phyloP scores from a whole-genome alignment of 2,797 vertebrate genomes.

The Acipenser ruthenus region DNA sequence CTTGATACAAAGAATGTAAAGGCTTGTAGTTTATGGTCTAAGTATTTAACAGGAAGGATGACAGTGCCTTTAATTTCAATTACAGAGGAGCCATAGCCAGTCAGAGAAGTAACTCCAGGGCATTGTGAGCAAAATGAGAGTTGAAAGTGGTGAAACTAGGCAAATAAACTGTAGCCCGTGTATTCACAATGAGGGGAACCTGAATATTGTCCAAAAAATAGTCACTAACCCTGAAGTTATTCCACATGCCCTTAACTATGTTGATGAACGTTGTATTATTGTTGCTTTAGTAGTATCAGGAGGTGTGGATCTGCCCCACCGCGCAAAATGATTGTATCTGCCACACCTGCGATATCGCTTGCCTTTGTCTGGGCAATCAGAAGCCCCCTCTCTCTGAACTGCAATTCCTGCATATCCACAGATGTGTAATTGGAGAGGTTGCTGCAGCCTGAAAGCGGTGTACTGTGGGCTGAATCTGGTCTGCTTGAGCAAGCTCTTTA shows the following conservation, averaged over 20 bases:
- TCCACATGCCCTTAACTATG: neutral
- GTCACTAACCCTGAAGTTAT: conserved; percentile 3
- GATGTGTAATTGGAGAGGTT: neutral
- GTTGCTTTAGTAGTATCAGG: neutral
- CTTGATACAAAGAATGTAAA: conserved; percentile 6
- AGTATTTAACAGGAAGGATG: neutral
- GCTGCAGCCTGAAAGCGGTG: too few relatives aligned
- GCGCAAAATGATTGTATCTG: conserved; percentile 7
- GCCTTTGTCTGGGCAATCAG: neutral
- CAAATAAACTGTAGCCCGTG: neutral
- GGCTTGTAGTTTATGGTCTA: neutral
- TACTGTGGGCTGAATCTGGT: neutral
- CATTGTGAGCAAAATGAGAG: neutral
- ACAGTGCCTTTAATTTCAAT: neutral
- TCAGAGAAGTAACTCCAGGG: neutral
- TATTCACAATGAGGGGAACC: neutral
- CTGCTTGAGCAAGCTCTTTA: neutral
- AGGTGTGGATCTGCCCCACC: conserved; percentile 1
- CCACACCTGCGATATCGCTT: neutral
- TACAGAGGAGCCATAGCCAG: conserved; percentile 3
- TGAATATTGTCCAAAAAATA: conserved; percentile 4
- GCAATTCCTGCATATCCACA: conserved; percentile 2
- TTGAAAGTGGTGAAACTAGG: conserved; percentile 7
- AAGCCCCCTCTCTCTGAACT: conserved; percentile 10
- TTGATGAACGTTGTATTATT: conserved; percentile 2